These are phyloP conservation scores for Aradophagus sp. DNA, from an alignment of 1,140 invertebrate species.

Conservation along the genomic window DNA sequence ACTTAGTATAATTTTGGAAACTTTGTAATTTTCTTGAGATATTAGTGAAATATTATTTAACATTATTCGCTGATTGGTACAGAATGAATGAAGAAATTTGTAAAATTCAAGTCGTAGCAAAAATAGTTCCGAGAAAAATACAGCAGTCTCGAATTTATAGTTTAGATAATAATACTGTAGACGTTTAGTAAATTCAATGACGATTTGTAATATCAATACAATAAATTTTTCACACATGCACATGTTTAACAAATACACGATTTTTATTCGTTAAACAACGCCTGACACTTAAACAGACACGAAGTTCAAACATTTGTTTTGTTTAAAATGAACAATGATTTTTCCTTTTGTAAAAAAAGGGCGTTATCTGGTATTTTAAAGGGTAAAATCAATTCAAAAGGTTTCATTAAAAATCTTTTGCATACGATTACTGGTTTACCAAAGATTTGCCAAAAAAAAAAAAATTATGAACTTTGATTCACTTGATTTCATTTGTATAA, in stretches of 20 bases:
- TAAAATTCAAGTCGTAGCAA: slow-evolving; percentile 27
- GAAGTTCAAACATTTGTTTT: too few species aligned
- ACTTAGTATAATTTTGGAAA: too few species aligned
- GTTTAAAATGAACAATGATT: slow-evolving; percentile 2
- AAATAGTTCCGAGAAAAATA: slow-evolving; percentile 28
- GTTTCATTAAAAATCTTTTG: too few species aligned
- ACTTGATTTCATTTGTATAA: too few species aligned
- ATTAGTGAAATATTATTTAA: too few species aligned
- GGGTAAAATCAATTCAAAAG: too few species aligned
- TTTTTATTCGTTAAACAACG: slow-evolving; percentile 41
- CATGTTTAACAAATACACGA: slow-evolving; percentile 34
- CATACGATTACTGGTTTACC: too few species aligned
- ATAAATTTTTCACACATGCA: slow-evolving; percentile 12
- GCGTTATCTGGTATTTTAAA: slow-evolving; percentile 22
- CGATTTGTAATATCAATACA: too few species aligned
- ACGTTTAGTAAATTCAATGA: slow-evolving; percentile 11
- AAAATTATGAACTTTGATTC: too few species aligned
- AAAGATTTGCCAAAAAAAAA: too few species aligned
- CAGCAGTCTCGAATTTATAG: slow-evolving; percentile 24
- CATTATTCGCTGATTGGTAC: too few species aligned
- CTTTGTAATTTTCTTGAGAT: too few species aligned
- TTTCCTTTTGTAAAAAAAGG: not conserved
- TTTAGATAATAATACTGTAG: slow-evolving; percentile 31
- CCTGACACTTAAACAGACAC: slow-evolving; percentile 27
- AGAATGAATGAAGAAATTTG: slow-evolving; percentile 6